Evolutionary conservation across 2,113 vertebrate species (phyloP), one percentile per base, ranked within the genome.

Genomic region (Cheirogaleus medius): DNA sequence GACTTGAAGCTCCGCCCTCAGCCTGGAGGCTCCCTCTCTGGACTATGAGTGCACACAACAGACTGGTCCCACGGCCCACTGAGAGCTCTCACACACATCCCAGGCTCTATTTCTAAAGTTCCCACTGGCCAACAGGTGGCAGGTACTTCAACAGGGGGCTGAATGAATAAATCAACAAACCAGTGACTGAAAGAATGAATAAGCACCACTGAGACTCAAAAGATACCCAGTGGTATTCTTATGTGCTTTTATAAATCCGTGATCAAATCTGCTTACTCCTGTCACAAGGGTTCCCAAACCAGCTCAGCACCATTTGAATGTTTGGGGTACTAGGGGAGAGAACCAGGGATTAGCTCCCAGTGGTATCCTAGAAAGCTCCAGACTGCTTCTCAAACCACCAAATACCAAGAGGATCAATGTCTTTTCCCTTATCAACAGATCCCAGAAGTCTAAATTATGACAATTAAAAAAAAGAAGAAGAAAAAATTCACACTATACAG

Each of bases 161-260:
- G 7, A 69, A 34, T 3, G 49, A 29, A n/a, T 21, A 27, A 47
- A 68, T 3, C 32, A 87, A 18, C 0, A 1, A 69, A 17, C 0
- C 20, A 68, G 11, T 5, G 8, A 84, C 1, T 44, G 10, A 52
- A 47, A 47, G 71, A 81, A 21, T 11, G 8, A 78, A 69, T 3
- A 32, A 44, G 27, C 27, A 73, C 18, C 42, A 20, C 47, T 27
- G 1, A 47, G 3, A 44, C 7, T 9, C 54, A 5, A 37, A 69
- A 47, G 47, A 42, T 20, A 3, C 15, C 60, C 42, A 47, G 1
- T 0, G 0, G 13, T 44, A 3, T 11, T 47, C 42, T 17, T 15
- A 49, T 32, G 15, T 23, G 25, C 15, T 69, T 20, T 68, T 5
- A 47, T 7, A 58, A 49, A 10, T n/a, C 44, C 68, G 47, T 12